Base-by-base conservation (phyloP, 1,140 invertebrate species). In the Dermatophagoides farinae region DNA sequence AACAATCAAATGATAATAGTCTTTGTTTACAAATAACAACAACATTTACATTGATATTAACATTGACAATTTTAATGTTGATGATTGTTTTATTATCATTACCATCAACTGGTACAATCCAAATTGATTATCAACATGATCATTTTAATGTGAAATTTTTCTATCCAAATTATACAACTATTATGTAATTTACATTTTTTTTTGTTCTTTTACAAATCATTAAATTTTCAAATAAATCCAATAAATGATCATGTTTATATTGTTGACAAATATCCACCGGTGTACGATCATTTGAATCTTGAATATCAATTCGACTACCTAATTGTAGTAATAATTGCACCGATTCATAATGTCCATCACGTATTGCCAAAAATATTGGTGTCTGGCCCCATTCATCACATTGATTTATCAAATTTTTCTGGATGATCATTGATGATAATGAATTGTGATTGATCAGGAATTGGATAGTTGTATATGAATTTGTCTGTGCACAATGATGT, bases 401-500 rank as follows among this genome's bases (percentile, higher is more conserved):
- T 2, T 11, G 23, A 14, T 55, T 23, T 6, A 55, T 55, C 10
- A 25, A 12, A 54, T n/a, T 10, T 10, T 54, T 37, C 20, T 12
- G 23, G n/a, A n/a, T n/a, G n/a, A n/a, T n/a, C n/a, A n/a, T n/a
- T 31, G 31, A 31, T 31, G 31, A 31, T 31, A 8, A 31, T 31
- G 31, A 31, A 4, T 2, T 2, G 8, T 31, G 8, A 11, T 14
- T 44, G 9, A 58, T 6, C 4, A 59, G 22, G 6, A 12, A 59
- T 25, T 55, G 11, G 1, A 51, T 37, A 5, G 18, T n/a, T 58
- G 37, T 23, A 6, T 1, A 25, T 44, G 57, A 1, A 22, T 49
- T 49, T 14, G 57, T 6, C 55, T 59, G 40, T 25, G 57, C 43
- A 23, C 51, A 51, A 12, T 58, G 9, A 31, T 59, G 57, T 23